Conservation (phyloP, 2,888 invertebrate species). For the Dicyrtomina minuta region DNA sequence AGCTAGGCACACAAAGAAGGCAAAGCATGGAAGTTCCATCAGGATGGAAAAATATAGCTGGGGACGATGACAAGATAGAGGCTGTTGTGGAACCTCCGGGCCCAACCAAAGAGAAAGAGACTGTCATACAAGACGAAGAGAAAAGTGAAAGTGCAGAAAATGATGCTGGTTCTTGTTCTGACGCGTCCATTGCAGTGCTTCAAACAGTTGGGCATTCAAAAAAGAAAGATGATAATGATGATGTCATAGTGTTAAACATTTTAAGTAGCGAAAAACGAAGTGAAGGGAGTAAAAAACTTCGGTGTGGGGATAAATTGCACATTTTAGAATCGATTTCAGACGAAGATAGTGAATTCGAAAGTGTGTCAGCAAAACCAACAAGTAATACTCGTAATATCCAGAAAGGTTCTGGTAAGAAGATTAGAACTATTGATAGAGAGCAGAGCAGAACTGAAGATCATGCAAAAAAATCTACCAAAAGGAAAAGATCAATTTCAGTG, state of each 20-base stretch:
- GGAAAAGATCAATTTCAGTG: slow-evolving; percentile 36
- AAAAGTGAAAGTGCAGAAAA: not conserved
- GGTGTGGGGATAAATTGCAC: not conserved
- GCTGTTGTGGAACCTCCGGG: not conserved
- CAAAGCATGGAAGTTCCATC: not conserved
- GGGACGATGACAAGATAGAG: not conserved
- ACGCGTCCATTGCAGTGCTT: slow-evolving; percentile 25
- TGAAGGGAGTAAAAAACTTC: not conserved
- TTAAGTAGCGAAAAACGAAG: not conserved
- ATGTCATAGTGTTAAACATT: slow-evolving; percentile 3
- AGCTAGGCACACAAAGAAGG: too few relatives aligned
- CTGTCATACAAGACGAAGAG: not conserved
- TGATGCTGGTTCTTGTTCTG: slow-evolving; percentile 4
- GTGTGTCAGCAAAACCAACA: not conserved
- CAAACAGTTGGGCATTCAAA: slow-evolving; percentile 12
- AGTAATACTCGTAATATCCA: not conserved
- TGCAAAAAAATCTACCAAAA: slow-evolving; percentile 18
- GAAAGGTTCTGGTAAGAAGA: slow-evolving; percentile 14
- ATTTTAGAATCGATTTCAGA: slow-evolving; percentile 37
- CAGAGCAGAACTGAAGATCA: not conserved
- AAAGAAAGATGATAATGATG: slow-evolving; percentile 7
- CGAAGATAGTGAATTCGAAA: slow-evolving; percentile 29
- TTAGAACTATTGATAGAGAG: not conserved
- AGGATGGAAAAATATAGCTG: slow-evolving; percentile 23
- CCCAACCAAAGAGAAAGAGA: not conserved